Evolutionary conservation across 2,113 vertebrate species (phyloP), one percentile per base, ranked within the genome.

Genomic region (Pseudopipra pipra): DNA sequence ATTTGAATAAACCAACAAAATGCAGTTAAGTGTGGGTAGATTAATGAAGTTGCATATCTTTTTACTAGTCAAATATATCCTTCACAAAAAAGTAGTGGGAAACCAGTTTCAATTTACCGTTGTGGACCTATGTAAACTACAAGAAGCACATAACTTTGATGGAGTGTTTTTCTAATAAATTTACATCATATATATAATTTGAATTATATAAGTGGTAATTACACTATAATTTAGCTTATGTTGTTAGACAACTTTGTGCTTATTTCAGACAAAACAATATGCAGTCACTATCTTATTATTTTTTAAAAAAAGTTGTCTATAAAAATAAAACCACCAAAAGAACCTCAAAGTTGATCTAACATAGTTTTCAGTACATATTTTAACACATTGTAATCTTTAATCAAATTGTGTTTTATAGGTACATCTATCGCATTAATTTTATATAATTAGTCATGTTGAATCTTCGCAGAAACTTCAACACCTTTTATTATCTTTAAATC

Each of bases 171-270:
- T 33, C 21, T 85, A 94, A 92, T 63, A 54, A 59, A 73, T 52
- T 94, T 94, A 81, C 11, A 89, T 90, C 44, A 87, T 37, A 94
- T 39, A 54, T 61, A 25, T 14, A 62, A 84, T 79, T 93, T 92
- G n/a, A 97, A 96, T 94, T 89, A 87, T 55, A 78, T 3, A 63
- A 82, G 46, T 74, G 72, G n/a, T 58, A 97, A 93, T 92, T 71
- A 91, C 58, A 67, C 23, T 61, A 43, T 62, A 90, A 92, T 92
- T 94, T 68, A 85, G 11, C 55, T 95, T 86, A 86, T 71, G 8
- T 65, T 31, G 78, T 89, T 44, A 73, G 85, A 97, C 96, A 94
- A 49, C 8, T 85, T 49, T 31, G 14, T 73, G 49, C 30, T 37
- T 80, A 71, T 85, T 83, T 80, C n/a, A 71, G 20, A 51, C 84